Percentiles rank a stretch among this genome's conserved stretches.
phyloP scores from a whole-genome alignment of 2,113 vertebrate genomes.

The Pyxicephalus adspersus region DNA sequence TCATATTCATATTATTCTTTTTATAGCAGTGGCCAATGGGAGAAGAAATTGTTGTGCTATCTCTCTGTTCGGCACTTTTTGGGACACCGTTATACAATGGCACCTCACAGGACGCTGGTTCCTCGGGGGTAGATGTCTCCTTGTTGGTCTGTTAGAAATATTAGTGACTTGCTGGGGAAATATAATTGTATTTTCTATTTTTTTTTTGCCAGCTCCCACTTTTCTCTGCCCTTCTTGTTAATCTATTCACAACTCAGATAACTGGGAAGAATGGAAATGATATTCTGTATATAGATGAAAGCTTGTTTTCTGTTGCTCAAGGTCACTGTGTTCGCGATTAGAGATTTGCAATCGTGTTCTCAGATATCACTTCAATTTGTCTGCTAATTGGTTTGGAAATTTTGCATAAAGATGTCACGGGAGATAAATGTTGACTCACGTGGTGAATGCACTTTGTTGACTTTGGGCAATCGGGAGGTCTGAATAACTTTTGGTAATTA shows the following conservation, averaged over 20 bases:
- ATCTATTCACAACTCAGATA: constrained; percentile 56
- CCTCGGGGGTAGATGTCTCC: constrained; percentile 13
- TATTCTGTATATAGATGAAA: constrained; percentile 47
- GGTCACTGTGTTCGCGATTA: constrained; percentile 20
- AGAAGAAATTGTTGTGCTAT: too few species aligned
- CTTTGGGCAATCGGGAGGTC: constrained; percentile 25
- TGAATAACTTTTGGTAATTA: constrained; percentile 39
- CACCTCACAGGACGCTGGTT: constrained; percentile 41
- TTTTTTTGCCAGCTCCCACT: background rate
- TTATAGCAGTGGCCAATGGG: too few species aligned
- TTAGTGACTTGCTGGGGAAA: background rate
- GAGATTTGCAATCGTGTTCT: constrained; percentile 16
- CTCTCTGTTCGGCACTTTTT: too few species aligned
- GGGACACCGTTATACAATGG: background rate
- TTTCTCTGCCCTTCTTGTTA: constrained; percentile 37
- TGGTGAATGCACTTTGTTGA: constrained; percentile 12
- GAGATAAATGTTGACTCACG: background rate
- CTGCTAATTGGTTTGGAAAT: constrained; percentile 13
- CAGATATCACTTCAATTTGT: background rate
- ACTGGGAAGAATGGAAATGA: constrained; percentile 51
- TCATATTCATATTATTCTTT: too few species aligned
- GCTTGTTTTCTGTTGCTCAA: constrained; percentile 9
- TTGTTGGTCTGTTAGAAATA: constrained; percentile 51
- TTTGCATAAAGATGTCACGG: constrained; percentile 1
- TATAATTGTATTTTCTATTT: background rate